Evolutionary conservation across 2,113 vertebrate species (phyloP).

Genomic region (Muntiacus reevesi): DNA sequence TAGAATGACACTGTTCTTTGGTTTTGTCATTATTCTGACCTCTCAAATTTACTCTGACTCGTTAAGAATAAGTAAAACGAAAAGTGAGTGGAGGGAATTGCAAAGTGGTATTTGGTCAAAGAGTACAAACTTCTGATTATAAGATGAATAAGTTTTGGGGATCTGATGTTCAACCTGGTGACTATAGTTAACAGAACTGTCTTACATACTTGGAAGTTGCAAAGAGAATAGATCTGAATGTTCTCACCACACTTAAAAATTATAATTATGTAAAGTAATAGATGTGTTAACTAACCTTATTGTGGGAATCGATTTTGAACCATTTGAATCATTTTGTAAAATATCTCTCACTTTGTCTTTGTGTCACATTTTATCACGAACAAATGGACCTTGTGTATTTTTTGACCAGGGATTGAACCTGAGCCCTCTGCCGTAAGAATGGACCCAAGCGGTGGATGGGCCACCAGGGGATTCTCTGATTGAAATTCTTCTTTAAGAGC

Average conservation of each 20-base stretch:
- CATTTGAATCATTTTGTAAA: not conserved
- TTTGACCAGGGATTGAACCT: not conserved
- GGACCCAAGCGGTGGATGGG: not conserved
- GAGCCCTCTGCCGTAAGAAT: not conserved
- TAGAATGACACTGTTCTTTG: not conserved
- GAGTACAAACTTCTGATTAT: not conserved
- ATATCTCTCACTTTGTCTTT: not conserved
- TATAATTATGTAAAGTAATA: not conserved
- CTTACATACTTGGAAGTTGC: not conserved
- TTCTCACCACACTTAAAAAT: not conserved
- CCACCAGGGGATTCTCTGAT: not conserved
- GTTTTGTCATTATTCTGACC: not conserved
- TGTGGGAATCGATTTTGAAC: not conserved
- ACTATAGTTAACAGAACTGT: not conserved
- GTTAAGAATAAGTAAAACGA: not conserved
- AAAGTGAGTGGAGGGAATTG: not conserved
- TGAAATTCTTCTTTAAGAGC: not conserved
- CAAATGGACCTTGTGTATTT: not conserved
- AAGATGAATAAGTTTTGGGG: not conserved
- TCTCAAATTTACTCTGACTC: not conserved
- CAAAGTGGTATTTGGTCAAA: conserved; percentile 1
- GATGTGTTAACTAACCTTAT: not conserved
- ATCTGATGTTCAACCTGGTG: not conserved
- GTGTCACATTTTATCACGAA: not conserved
- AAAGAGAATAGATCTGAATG: not conserved